phyloP scores from a whole-genome alignment of 1,140 invertebrate species.

The Eufriesea mexicana region DNA sequence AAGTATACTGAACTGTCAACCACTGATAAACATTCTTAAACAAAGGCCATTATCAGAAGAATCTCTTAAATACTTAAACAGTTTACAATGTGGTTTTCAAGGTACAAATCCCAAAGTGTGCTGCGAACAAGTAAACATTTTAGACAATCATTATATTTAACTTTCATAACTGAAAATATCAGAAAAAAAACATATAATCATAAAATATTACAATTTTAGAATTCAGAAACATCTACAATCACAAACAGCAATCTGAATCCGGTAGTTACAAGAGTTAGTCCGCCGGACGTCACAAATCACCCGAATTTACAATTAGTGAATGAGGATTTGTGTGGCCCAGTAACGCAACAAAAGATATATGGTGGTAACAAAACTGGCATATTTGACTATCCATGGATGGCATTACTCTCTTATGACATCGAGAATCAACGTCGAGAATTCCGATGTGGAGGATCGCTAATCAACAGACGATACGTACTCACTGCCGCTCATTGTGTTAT shows the following conservation, averaged over 20 bases:
- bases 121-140: conserved; percentile 72
- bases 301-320: conserved; percentile 82
- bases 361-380: conserved; percentile 84
- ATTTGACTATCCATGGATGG: conserved; percentile 88
- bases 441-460: conserved; percentile 86
- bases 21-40: conserved; percentile 72
- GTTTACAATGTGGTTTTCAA: conserved; percentile 83
- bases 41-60: conserved; percentile 74
- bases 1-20: conserved; percentile 68
- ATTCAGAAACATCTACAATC: no score
- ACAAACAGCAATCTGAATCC: background rate
- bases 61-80: conserved; percentile 71
- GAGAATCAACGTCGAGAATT: conserved; percentile 80
- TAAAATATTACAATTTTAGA: background rate
- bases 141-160: background rate
- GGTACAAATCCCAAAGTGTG: conserved; percentile 83
- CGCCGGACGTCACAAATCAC: conserved; percentile 82
- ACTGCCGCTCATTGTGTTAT: conserved; percentile 88
- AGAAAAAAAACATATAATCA: no score
- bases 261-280: conserved; percentile 11
- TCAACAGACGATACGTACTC: conserved; percentile 86
- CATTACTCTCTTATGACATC: conserved; percentile 83
- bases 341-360: conserved; percentile 80
- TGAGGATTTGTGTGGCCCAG: conserved; percentile 75
- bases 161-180: background rate